Evolutionary conservation across 2,113 vertebrate genomes (phyloP).

Genomic region (Pyrgilauda ruficollis): DNA sequence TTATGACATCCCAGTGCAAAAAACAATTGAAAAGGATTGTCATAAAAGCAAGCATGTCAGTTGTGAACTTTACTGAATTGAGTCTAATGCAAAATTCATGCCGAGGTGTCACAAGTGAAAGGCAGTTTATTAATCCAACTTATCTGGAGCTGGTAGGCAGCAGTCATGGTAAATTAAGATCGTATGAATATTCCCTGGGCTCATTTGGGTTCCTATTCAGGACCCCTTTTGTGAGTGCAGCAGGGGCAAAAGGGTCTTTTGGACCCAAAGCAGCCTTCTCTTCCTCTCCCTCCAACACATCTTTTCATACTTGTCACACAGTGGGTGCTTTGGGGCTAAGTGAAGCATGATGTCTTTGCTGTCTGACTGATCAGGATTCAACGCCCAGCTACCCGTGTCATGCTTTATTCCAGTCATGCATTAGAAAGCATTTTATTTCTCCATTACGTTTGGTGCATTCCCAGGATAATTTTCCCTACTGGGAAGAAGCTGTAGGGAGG

Average conservation of each 20-base stretch:
- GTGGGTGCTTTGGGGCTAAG: neutral
- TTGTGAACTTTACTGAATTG: conserved; percentile 60
- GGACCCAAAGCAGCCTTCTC: neutral
- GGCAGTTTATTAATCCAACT: conserved; percentile 55
- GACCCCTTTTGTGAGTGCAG: neutral
- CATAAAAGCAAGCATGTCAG: conserved; percentile 47
- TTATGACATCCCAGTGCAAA: conserved; percentile 33
- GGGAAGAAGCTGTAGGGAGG: neutral
- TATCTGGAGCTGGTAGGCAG: conserved; percentile 28
- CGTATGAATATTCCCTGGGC: conserved; percentile 2
- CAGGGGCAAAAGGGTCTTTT: neutral
- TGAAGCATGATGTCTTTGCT: neutral
- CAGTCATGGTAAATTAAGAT: conserved; percentile 20
- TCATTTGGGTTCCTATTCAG: neutral
- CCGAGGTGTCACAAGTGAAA: conserved; percentile 34
- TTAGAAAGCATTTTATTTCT: conserved; percentile 10
- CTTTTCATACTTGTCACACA: neutral
- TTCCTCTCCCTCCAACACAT: neutral
- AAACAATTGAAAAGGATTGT: conserved; percentile 37
- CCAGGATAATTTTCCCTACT: neutral
- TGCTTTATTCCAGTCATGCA: conserved; percentile 43
- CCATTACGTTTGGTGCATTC: neutral
- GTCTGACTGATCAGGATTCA: conserved; percentile 9
- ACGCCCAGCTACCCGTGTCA: neutral
- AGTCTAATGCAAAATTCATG: conserved; percentile 68